phyloP scores from a whole-genome alignment of 2,113 vertebrate genomes.

The Hemibagrus wyckioides region DNA sequence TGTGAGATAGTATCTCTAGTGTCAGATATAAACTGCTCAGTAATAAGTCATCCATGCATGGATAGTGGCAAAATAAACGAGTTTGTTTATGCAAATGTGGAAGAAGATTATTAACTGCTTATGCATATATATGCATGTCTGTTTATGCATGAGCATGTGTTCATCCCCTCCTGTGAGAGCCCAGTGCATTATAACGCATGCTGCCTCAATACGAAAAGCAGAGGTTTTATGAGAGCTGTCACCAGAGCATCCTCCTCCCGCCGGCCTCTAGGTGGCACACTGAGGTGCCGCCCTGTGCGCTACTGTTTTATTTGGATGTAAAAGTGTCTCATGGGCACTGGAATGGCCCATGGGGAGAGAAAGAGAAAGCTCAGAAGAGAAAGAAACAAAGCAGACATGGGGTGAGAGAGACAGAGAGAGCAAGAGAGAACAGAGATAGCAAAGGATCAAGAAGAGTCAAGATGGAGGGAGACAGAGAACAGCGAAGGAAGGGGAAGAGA shows the following conservation, averaged over 20 bases:
- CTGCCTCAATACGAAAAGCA: slow-evolving; percentile 32
- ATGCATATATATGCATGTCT: slow-evolving; percentile 1
- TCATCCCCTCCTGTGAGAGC: slow-evolving; percentile 6
- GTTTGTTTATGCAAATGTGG: slow-evolving; percentile 1
- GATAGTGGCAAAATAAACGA: slow-evolving; percentile 8
- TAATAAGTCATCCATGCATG: slow-evolving; percentile 6
- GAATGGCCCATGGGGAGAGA: neutral
- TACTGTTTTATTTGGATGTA: slow-evolving; percentile 42
- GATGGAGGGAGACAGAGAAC: slow-evolving; percentile 16
- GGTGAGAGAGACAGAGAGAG: slow-evolving; percentile 36
- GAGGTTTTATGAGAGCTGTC: slow-evolving; percentile 25
- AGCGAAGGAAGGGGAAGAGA: slow-evolving; percentile 3
- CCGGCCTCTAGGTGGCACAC: slow-evolving; percentile 25
- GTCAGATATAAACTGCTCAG: neutral
- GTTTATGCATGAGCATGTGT: slow-evolving; percentile 25
- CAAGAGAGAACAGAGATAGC: slow-evolving; percentile 43
- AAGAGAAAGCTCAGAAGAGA: slow-evolving; percentile 12
- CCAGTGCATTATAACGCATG: neutral
- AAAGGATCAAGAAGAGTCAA: neutral
- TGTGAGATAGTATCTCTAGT: neutral
- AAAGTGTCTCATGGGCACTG: slow-evolving; percentile 7
- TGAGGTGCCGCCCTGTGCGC: slow-evolving; percentile 20
- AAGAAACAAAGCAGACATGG: slow-evolving; percentile 1
- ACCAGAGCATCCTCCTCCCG: neutral
- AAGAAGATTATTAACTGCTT: slow-evolving; percentile 12